Evolutionary conservation across 1,140 invertebrate genomes (phyloP), one percentile per base, ranked within the genome.

Genomic region (Brachionus rotundiformis): DNA sequence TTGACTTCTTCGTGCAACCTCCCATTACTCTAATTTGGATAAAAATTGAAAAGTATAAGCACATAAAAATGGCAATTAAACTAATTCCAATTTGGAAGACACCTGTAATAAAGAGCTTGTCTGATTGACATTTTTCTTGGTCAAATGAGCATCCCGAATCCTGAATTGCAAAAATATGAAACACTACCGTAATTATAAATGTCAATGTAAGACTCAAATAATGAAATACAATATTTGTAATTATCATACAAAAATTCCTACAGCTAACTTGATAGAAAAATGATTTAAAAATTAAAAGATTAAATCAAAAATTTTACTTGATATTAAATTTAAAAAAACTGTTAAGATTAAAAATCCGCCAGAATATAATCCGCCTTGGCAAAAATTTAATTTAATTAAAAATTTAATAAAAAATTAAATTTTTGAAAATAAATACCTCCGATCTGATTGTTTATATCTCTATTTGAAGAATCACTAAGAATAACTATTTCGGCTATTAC

Each of bases 191-290:
- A 16, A 73, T 44, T 10, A 73, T 73, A 44, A 73, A 73, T 25
- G 68, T 73, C 19, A 73, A 16, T 11, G 41, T 10, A 11, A 73
- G 25, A 44, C 36, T 73, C 0, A 73, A 1, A 10, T 44, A 16
- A 19, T 73, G 68, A 73, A 73, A 25, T 19, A 73, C 10, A 73
- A 73, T 39, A 25, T 19, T 73, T 44, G 68, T 47, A 11, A 73
- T 13, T 11, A 73, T 23, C 19, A 73, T 44, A 27, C 68, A 73
- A 73, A 44, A 73, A 27, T 73, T 73, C 25, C 68, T 41, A 44
- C 68, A 73, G 25, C 68, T 73, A 25, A 73, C 68, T 73, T 73
- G 10, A 73, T 11, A 27, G 13, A 41, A 19, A 44, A 73, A 41
- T 73, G 0, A 25, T 5, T 47, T 23, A 25, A n/a, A 73, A 44